Percentiles rank a stretch among this genome's conserved stretches.
phyloP scores from a whole-genome alignment of 2,113 vertebrate genomes.

The Anser cygnoides region DNA sequence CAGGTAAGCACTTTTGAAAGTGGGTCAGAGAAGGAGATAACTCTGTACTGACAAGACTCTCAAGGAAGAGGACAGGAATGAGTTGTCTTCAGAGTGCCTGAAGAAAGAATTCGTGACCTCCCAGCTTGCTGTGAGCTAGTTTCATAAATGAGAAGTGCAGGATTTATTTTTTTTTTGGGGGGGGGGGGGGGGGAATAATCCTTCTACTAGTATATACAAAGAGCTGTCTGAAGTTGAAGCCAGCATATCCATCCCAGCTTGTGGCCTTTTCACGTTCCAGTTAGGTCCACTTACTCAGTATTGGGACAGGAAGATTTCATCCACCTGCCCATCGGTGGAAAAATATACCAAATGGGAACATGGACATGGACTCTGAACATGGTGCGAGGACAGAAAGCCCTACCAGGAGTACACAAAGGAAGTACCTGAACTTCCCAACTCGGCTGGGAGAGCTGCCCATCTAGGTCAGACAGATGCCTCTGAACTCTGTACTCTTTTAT shows the following conservation, averaged over 20 bases:
- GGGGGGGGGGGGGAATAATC: background rate
- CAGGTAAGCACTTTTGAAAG: slow-evolving; percentile 9
- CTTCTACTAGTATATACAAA: background rate
- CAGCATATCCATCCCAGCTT: background rate
- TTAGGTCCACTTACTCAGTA: background rate
- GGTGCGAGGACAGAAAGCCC: background rate
- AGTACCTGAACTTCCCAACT: background rate
- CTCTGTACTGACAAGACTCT: background rate
- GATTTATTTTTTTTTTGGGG: background rate
- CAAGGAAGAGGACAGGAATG: background rate
- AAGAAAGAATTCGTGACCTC: background rate
- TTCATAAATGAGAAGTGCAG: background rate
- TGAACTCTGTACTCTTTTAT: background rate
- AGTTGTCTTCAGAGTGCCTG: background rate
- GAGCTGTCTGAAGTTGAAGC: background rate
- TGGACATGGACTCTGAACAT: background rate
- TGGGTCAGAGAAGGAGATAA: background rate
- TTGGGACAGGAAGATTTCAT: background rate
- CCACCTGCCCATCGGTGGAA: background rate
- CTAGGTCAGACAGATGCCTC: background rate
- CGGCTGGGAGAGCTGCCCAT: background rate
- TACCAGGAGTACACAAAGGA: background rate
- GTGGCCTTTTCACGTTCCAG: background rate
- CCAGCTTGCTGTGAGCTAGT: background rate
- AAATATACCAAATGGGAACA: background rate